A percentile compares a stretch with the other conserved stretches of the same genome.
Conservation (phyloP, 2,797 vertebrate species). For the Nothura maculosa region DNA sequence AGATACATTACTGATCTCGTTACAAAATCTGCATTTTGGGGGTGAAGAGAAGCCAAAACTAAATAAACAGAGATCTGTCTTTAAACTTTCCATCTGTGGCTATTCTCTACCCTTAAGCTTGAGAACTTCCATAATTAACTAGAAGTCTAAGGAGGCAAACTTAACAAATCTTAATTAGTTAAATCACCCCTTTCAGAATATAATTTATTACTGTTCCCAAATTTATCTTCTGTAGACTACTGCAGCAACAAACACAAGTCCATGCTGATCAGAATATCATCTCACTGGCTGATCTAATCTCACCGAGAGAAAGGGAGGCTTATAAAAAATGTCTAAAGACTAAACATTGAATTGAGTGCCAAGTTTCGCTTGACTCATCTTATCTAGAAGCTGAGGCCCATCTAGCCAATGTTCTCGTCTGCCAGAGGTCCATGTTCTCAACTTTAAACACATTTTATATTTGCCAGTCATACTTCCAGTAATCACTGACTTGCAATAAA, state of each 20-base stretch:
- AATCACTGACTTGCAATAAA: constrained; percentile 3
- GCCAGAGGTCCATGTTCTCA: constrained; percentile 16
- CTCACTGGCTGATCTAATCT: constrained; percentile 37
- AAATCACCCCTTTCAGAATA: neutral
- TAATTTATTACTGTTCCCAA: constrained; percentile 20
- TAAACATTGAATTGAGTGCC: constrained; percentile 21
- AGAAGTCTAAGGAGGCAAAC: neutral
- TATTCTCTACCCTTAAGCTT: neutral
- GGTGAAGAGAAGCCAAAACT: neutral
- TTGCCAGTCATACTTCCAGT: constrained; percentile 26
- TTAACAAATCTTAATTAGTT: neutral
- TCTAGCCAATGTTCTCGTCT: neutral
- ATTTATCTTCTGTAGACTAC: constrained; percentile 26
- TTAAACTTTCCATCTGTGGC: neutral
- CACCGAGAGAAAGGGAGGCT: constrained; percentile 24
- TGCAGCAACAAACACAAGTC: constrained; percentile 4
- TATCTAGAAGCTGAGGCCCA: constrained; percentile 45
- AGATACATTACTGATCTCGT: neutral
- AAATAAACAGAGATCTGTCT: neutral
- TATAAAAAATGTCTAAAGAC: constrained; percentile 54
- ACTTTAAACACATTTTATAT: constrained; percentile 55
- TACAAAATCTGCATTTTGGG: neutral
- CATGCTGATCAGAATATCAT: constrained; percentile 3
- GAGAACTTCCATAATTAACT: neutral
- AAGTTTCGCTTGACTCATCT: constrained; percentile 56